phyloP scores from a whole-genome alignment of 2,888 invertebrate genomes.

The Drosophila heteroneura region DNA sequence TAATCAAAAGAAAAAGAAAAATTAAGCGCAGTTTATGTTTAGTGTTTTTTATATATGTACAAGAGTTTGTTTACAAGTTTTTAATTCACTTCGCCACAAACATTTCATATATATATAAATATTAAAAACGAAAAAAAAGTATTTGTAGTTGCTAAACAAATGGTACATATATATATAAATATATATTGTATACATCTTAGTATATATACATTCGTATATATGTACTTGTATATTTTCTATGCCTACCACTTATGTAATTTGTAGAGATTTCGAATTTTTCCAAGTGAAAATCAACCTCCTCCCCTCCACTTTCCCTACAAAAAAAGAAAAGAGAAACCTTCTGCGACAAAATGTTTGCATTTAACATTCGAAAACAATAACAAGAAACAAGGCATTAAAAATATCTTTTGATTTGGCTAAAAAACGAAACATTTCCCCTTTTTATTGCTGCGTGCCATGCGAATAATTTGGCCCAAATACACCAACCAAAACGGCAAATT shows the following conservation, averaged over 20 bases:
- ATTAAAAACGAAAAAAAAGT: slow-evolving; percentile 60
- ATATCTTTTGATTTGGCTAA: slow-evolving; percentile 45
- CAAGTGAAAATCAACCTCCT: slow-evolving; percentile 39
- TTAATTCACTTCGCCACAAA: slow-evolving; percentile 50
- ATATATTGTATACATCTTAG: slow-evolving; percentile 71
- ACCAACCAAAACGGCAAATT: slow-evolving; percentile 3
- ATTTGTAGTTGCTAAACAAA: slow-evolving; percentile 81
- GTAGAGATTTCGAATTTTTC: slow-evolving; percentile 79
- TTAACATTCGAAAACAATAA: slow-evolving; percentile 57
- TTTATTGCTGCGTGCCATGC: slow-evolving; percentile 30
- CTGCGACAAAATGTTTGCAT: slow-evolving; percentile 72
- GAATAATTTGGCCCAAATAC: slow-evolving; percentile 16
- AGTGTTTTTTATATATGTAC: slow-evolving; percentile 38
- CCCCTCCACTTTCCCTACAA: neutral
- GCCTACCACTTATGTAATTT: slow-evolving; percentile 81
- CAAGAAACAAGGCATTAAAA: slow-evolving; percentile 48
- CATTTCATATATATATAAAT: slow-evolving; percentile 59
- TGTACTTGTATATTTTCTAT: slow-evolving; percentile 81
- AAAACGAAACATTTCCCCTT: slow-evolving; percentile 16
- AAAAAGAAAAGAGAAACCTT: slow-evolving; percentile 33
- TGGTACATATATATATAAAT: slow-evolving; percentile 61
- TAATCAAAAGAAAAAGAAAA: slow-evolving; percentile 34
- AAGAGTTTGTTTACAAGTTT: slow-evolving; percentile 52
- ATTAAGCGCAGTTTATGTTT: slow-evolving; percentile 49
- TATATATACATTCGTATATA: slow-evolving; percentile 73